Evolutionary conservation across 2,888 invertebrate genomes (phyloP).

Genomic region (Tholera decimalis): DNA sequence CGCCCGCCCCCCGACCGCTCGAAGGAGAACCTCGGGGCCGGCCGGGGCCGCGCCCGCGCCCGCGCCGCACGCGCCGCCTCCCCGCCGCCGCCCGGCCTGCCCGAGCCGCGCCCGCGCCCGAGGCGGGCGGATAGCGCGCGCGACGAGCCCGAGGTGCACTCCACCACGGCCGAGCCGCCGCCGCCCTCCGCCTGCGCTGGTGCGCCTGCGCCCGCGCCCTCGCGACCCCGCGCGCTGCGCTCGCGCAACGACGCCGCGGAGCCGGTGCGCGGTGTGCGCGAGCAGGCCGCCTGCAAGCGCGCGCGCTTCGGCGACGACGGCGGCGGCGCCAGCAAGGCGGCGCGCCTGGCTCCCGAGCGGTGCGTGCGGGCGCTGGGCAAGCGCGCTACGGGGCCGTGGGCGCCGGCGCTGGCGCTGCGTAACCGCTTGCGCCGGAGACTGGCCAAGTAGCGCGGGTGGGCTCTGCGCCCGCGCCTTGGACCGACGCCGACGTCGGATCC

Average conservation of each 20-base stretch:
- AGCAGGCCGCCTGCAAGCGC: constrained; percentile 56
- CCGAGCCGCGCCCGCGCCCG: constrained; percentile 62
- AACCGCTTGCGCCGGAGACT: constrained; percentile 86
- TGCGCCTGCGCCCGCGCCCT: constrained; percentile 66
- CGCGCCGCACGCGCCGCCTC: constrained; percentile 75
- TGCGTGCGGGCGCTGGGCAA: constrained; percentile 74
- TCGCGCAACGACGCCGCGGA: constrained; percentile 74
- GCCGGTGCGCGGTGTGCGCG: constrained; percentile 67
- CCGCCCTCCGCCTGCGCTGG: constrained; percentile 69
- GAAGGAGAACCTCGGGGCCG: constrained; percentile 87
- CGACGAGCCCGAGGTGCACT: constrained; percentile 77
- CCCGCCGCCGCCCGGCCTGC: constrained; percentile 62
- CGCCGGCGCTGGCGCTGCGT: constrained; percentile 84
- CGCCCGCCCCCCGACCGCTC: constrained; percentile 79
- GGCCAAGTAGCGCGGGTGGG: constrained; percentile 78
- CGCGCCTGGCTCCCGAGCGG: constrained; percentile 69
- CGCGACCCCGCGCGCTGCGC: constrained; percentile 54
- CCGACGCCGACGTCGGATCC: constrained; percentile 79
- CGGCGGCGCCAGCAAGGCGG: constrained; percentile 63
- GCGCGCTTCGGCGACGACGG: constrained; percentile 59
- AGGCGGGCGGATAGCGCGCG: constrained; percentile 71
- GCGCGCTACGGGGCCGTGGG: constrained; percentile 83
- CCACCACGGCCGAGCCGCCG: constrained; percentile 73
- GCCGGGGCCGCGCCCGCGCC: constrained; percentile 78
- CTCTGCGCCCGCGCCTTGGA: constrained; percentile 68